Conservation (phyloP, 2,113 vertebrate species). For the Pyxicephalus adspersus region DNA sequence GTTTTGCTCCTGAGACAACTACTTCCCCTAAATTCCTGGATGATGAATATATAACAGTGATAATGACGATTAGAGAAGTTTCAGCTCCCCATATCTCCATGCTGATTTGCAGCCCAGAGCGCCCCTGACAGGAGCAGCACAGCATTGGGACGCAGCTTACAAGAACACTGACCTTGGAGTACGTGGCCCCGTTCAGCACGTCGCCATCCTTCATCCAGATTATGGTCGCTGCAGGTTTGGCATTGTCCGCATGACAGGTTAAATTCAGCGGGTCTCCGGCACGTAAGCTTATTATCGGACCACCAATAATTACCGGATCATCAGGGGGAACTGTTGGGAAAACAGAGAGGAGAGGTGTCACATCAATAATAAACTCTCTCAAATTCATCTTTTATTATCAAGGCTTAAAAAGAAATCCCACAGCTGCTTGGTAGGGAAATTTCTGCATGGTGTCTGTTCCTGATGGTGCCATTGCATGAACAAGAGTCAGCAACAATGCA, state of each 20-base stretch:
- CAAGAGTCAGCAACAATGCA: too few species aligned
- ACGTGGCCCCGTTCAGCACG: conserved; percentile 93
- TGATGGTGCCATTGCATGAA: too few species aligned
- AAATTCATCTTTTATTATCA: too few species aligned
- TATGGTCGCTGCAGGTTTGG: conserved; percentile 95
- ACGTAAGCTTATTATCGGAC: conserved; percentile 90
- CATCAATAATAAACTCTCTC: too few species aligned
- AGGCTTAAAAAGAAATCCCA: too few species aligned
- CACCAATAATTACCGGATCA: conserved; percentile 90
- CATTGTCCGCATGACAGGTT: conserved; percentile 94
- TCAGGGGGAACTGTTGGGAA: conserved; percentile 88
- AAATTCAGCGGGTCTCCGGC: conserved; percentile 94
- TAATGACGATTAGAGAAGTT: too few species aligned
- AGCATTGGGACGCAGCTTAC: too few species aligned
- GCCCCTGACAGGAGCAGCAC: neutral
- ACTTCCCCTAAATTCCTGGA: neutral
- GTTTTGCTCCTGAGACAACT: too few species aligned
- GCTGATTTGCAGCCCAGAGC: neutral
- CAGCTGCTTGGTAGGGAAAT: too few species aligned
- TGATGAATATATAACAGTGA: neutral
- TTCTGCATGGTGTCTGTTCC: too few species aligned
- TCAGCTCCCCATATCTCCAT: neutral
- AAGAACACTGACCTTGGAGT: conserved; percentile 86
- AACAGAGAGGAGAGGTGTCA: conserved; percentile 18
- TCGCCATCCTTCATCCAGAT: conserved; percentile 92